Base-by-base conservation (phyloP, 2,888 invertebrate species). In the Mycalesis mineus region DNA sequence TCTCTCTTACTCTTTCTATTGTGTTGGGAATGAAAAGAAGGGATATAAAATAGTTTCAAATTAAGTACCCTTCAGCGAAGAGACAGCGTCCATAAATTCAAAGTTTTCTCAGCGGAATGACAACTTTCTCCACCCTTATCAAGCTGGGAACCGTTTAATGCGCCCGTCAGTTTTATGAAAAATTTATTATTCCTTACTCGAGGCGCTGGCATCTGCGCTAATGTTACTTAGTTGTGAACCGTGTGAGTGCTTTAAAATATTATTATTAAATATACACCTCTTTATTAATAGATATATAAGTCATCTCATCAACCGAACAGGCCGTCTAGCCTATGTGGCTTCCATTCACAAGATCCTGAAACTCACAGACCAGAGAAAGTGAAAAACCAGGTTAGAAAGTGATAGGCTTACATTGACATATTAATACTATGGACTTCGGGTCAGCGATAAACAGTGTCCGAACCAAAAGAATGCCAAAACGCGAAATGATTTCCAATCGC, bases 111-210 rank as follows among this genome's bases (percentile, higher is more conserved):
- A 50, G 41, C 45, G 54, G 57, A 60, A 57, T 60, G 60, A 57
- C 60, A 60, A 60, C 57, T 60, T 57, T 57, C 54, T 50, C 54
- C 60, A 60, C 60, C 60, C 60, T 60, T 60, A 60, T 62, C 64
- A 72, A 70, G 65, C 66, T 71, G 63, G 65, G 68, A 68, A 70
- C 67, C 70, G 66, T 69, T 74, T 73, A 69, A 73, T 71, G 71
- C 65, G 53, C 66, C 66, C 67, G 71, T 72, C 74, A 69, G 67
- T 68, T 74, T 69, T 73, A 71, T 74, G 70, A 73, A 74, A 74
- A 74, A 74, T 69, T 68, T 69, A 72, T 70, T 68, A 51, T 55
- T 57, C 57, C 54, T 41, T 54, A 41, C 62, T 58, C 49, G 51
- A 40, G 42, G 44, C 61, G 40, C 28, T 47, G 57, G 54, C 60